These are phyloP conservation scores for Cryptotermes secundus DNA, from an alignment of 1,140 invertebrate species.

Conservation along the genomic window DNA sequence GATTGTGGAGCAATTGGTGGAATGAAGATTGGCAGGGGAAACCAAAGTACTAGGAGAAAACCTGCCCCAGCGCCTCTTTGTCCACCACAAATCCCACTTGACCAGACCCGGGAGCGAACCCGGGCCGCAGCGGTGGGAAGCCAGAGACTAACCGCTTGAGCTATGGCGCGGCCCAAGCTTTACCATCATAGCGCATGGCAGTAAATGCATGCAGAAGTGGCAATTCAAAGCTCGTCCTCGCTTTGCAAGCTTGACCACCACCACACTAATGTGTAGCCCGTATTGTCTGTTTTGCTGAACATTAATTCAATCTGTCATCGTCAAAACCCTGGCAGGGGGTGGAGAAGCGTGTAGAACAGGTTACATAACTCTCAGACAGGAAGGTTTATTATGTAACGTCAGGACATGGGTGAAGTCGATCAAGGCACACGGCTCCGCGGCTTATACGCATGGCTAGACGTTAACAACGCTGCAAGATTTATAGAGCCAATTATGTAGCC, in stretches of 20 bases:
- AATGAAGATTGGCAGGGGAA: too few relatives aligned
- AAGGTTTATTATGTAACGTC: not conserved
- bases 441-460: not conserved
- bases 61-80: too few relatives aligned
- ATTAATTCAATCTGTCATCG: not conserved
- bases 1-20: too few relatives aligned
- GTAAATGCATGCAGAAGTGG: not conserved
- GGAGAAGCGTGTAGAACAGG: not conserved
- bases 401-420: not conserved
- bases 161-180: too few relatives aligned
- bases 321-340: not conserved
- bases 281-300: not conserved
- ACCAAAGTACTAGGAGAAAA: too few relatives aligned
- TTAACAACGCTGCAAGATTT: not conserved
- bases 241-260: not conserved
- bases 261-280: too few relatives aligned
- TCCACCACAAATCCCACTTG: too few relatives aligned
- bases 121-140: too few relatives aligned
- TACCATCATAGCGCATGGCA: too few relatives aligned
- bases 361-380: not conserved
- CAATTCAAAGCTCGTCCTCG: not conserved
- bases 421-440: not conserved
- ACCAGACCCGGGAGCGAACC: too few relatives aligned
- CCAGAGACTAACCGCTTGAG: too few relatives aligned
- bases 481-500: not conserved